Evolutionary conservation across 2,797 vertebrate species (phyloP), one percentile per base, ranked within the genome.

Genomic region (Xiphorhynchus erythropygius): DNA sequence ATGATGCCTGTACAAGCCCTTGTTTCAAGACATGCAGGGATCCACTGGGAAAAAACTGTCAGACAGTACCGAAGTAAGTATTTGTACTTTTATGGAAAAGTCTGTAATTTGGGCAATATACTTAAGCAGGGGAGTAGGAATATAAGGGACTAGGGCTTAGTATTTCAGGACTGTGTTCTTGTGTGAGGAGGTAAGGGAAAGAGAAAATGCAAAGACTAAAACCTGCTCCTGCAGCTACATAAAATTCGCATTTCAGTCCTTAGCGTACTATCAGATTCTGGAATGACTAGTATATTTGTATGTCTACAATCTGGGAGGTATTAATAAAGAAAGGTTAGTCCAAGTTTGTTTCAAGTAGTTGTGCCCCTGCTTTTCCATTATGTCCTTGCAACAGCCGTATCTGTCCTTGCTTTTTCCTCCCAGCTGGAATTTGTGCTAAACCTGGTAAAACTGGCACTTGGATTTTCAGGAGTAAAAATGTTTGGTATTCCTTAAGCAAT

Each of bases 21-120:
- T 99, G 99, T 96, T 99, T 99, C 97, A 98, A 96, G 96, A 99
- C 99, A 76, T 99, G 99, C 98, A 98, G 98, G 39, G 99, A 99
- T 94, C 99, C 99, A 5, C 75, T 70, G 25, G 99, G 98, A 32
- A 94, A 97, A 75, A 97, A 93, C 84, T 99, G 99, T 95, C 87
- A 52, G 89, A 96, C 96, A 37, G 98, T 99, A 80, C 99, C 99
- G 88, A 99, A 98, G 99, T 99, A 97, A 98, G 98, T 96, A 50
- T 53, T 19, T 63, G 13, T 16, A 21, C 53, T 69, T 80, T 68
- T 55, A 44, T 47, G 7, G 79, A n/a, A 30, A 75, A 59, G 7
- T 33, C 23, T 39, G 12, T 47, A 9, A 27, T 68, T 83, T 73
- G 8, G 16, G 16, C 42, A 62, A 47, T 37, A 18, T 11, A 18